Evolutionary conservation across 1,140 invertebrate genomes (phyloP).

Genomic region (Cryptotermes secundus): DNA sequence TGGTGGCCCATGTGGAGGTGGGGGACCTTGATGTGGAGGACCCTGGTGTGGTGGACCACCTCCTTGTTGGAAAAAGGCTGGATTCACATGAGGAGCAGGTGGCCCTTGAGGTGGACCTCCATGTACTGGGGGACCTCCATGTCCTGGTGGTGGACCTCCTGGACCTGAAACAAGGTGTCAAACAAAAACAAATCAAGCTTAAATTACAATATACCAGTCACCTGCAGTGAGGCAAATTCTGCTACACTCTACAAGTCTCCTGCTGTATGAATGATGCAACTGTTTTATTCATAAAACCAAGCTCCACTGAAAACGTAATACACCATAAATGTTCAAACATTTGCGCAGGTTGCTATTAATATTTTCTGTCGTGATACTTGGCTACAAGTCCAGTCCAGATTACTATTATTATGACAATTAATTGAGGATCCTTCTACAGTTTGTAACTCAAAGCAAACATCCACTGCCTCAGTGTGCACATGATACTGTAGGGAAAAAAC

Average conservation of each 20-base stretch:
- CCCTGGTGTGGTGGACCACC: conserved; percentile 56
- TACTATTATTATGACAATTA: too few species aligned
- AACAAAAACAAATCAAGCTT: background rate
- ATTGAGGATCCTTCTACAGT: too few species aligned
- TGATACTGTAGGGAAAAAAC: too few species aligned
- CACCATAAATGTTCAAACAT: too few species aligned
- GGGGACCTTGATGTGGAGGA: conserved; percentile 56
- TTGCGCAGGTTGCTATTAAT: too few species aligned
- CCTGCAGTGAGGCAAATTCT: background rate
- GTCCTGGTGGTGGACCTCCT: conserved; percentile 58
- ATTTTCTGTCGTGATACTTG: too few species aligned
- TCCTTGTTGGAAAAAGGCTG: conserved; percentile 88
- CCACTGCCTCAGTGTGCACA: too few species aligned
- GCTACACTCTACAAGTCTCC: background rate
- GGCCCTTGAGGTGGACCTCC: conserved; percentile 58
- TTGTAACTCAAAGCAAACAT: too few species aligned
- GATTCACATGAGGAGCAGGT: conserved; percentile 93
- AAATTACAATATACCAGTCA: background rate
- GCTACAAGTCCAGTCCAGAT: too few species aligned
- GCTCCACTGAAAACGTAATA: background rate
- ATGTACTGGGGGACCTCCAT: conserved; percentile 57
- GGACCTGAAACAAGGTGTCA: conserved; percentile 41
- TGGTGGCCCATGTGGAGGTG: conserved; percentile 59
- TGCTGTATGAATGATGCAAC: background rate
- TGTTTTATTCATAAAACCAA: background rate